Evolutionary conservation across 2,888 invertebrate species (phyloP), one percentile per base, ranked within the genome.

Genomic region (Nesidiocoris tenuis): DNA sequence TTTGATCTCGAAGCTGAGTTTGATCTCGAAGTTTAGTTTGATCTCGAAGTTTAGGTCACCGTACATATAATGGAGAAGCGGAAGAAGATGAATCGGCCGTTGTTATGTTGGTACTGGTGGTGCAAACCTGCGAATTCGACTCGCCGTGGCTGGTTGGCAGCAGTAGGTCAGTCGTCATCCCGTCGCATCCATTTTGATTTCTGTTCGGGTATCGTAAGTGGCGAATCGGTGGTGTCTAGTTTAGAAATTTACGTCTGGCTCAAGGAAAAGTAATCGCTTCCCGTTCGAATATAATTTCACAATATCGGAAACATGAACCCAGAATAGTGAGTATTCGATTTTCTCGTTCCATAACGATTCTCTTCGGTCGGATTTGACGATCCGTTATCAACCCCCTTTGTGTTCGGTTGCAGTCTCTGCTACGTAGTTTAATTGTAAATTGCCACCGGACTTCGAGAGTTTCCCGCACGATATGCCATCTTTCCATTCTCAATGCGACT

Each of bases 301-400:
- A 12, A 39, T 39, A 39, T 39, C 12, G 5, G 39, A 57, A 77
- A 57, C 61, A 77, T 77, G 77, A 77, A 77, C 76, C 77, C 77
- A 55, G 77, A 77, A 76, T 77, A 77, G 77, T 77, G 57, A 77
- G 77, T 77, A 55, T 71, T 64, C 12, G 16, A n/a, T 39, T n/a
- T n/a, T n/a, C n/a, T n/a, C n/a, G n/a, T n/a, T n/a, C n/a, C n/a
- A n/a, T n/a, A n/a, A n/a, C n/a, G n/a, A n/a, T n/a, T n/a, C n/a
- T n/a, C n/a, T n/a, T n/a, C n/a, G n/a, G n/a, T n/a, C n/a, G n/a
- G n/a, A n/a, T n/a, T n/a, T n/a, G n/a, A 39, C 39, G 39, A n/a
- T 39, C 12, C 39, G 39, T 39, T 39, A 39, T 39, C 39, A 39
- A 7, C n/a, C 39, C 39, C 39, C 39, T 39, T 39, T 39, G 39